phyloP scores from a whole-genome alignment of 2,113 vertebrate genomes.

The Nansenia antarctica region DNA sequence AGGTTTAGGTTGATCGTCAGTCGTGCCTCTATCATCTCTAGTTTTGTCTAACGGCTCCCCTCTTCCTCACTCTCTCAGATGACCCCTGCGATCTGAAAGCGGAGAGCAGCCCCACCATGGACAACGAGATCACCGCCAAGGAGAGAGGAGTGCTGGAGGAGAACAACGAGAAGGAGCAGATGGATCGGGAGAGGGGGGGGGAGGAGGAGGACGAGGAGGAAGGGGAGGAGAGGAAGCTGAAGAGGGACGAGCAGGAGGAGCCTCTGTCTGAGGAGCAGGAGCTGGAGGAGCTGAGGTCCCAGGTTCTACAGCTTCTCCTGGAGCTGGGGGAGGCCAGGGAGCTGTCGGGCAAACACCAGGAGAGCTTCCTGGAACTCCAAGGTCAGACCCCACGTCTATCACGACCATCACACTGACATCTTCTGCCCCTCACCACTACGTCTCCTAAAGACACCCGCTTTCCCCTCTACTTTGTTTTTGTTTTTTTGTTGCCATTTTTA shows the following conservation, averaged over 20 bases:
- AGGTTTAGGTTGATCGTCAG: too few species aligned
- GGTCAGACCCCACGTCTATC: slow-evolving; percentile 79
- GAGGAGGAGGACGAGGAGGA: slow-evolving; percentile 41
- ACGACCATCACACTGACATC: too few species aligned
- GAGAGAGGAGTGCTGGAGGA: slow-evolving; percentile 72
- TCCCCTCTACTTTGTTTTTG: too few species aligned
- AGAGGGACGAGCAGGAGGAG: slow-evolving; percentile 58
- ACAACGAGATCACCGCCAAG: slow-evolving; percentile 68
- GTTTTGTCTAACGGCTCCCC: slow-evolving; percentile 4
- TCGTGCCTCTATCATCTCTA: too few species aligned
- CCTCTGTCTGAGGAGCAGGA: slow-evolving; percentile 79
- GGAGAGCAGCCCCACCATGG: slow-evolving; percentile 63
- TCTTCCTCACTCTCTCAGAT: slow-evolving; percentile 52
- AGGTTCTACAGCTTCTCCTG: slow-evolving; percentile 84
- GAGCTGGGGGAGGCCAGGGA: slow-evolving; percentile 85
- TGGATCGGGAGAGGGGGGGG: slow-evolving; percentile 52
- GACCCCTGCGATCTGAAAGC: slow-evolving; percentile 69
- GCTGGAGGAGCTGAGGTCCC: slow-evolving; percentile 82
- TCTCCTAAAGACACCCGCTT: too few species aligned
- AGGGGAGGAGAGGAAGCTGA: slow-evolving; percentile 35
- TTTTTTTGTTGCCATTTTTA: too few species aligned
- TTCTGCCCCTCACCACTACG: too few species aligned
- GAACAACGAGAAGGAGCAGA: slow-evolving; percentile 73
- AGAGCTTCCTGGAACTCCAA: slow-evolving; percentile 84
- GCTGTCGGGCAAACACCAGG: slow-evolving; percentile 82